These are phyloP conservation scores for Drosophila cognata DNA, from an alignment of 2,888 invertebrate genomes.

Conservation along the genomic window DNA sequence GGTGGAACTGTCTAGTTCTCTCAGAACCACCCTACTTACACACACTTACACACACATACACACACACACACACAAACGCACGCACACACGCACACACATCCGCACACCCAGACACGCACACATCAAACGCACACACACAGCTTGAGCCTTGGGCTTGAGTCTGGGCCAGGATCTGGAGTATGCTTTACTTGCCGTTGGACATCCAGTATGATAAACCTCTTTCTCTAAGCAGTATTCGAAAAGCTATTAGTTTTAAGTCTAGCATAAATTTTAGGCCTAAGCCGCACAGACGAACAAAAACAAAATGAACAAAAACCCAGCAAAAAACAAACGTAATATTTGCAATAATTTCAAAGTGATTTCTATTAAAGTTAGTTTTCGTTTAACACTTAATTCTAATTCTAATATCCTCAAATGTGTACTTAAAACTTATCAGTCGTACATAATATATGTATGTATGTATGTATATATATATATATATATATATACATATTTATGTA, in stretches of 20 bases:
- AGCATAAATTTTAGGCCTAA: slow-evolving; percentile 75
- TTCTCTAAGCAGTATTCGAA: slow-evolving; percentile 86
- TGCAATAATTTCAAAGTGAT: slow-evolving; percentile 81
- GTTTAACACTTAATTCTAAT: slow-evolving; percentile 53
- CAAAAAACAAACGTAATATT: slow-evolving; percentile 57
- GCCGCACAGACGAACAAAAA: slow-evolving; percentile 55
- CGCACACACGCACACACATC: slow-evolving; percentile 6
- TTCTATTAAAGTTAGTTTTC: slow-evolving; percentile 70
- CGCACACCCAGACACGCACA: neutral
- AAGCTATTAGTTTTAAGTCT: slow-evolving; percentile 84
- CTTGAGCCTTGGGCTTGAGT: slow-evolving; percentile 18
- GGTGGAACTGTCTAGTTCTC: slow-evolving; percentile 33
- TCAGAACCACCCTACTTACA: slow-evolving; percentile 48
- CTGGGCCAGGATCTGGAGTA: slow-evolving; percentile 37
- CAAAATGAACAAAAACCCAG: slow-evolving; percentile 32
- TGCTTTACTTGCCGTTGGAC: slow-evolving; percentile 38
- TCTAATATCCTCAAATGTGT: slow-evolving; percentile 56
- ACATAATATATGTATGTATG: slow-evolving; percentile 7
- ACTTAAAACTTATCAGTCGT: slow-evolving; percentile 59
- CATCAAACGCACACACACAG: neutral
- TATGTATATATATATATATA: slow-evolving; percentile 16
- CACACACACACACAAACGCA: neutral
- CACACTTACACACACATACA: slow-evolving; percentile 5
- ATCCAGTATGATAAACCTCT: slow-evolving; percentile 85
- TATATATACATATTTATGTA: slow-evolving; percentile 17